Evolutionary conservation across 2,888 invertebrate genomes (phyloP).

Genomic region (Pogonocherus hispidulus): DNA sequence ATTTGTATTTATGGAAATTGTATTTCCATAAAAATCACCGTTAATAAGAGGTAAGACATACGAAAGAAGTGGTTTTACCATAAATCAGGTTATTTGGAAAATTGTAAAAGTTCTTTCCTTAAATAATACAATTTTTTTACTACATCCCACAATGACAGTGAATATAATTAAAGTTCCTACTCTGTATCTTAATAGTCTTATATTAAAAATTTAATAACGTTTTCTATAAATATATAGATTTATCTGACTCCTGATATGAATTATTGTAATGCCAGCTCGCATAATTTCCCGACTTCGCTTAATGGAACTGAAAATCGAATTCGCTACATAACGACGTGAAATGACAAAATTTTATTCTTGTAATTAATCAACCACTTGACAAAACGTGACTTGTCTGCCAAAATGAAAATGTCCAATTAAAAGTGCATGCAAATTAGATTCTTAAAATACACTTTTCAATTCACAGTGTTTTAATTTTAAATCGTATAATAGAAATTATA

Average conservation of each 20-base stretch:
- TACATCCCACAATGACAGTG: no score
- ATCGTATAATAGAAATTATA: conserved; percentile 45
- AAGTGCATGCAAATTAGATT: conserved; percentile 59
- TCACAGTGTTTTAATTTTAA: conserved; percentile 56
- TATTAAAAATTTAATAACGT: no score
- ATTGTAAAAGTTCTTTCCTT: no score
- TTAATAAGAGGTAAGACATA: no score
- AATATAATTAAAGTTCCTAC: no score
- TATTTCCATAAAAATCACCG: no score
- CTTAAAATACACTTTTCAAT: conserved; percentile 56
- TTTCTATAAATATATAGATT: not conserved
- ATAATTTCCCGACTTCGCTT: conserved; percentile 1
- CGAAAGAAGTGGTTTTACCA: no score
- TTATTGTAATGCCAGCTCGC: not conserved
- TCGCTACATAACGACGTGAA: conserved; percentile 30
- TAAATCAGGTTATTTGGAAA: no score
- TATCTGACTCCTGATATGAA: not conserved
- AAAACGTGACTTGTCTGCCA: conserved; percentile 57
- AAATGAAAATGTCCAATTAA: conserved; percentile 62
- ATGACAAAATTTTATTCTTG: conserved; percentile 46
- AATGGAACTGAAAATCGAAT: conserved; percentile 15
- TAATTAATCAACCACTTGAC: conserved; percentile 50
- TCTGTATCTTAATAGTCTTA: no score
- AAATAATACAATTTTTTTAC: no score
- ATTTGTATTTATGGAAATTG: no score